Conservation (phyloP, 2,888 invertebrate species). For the Hemaris fuciformis region DNA sequence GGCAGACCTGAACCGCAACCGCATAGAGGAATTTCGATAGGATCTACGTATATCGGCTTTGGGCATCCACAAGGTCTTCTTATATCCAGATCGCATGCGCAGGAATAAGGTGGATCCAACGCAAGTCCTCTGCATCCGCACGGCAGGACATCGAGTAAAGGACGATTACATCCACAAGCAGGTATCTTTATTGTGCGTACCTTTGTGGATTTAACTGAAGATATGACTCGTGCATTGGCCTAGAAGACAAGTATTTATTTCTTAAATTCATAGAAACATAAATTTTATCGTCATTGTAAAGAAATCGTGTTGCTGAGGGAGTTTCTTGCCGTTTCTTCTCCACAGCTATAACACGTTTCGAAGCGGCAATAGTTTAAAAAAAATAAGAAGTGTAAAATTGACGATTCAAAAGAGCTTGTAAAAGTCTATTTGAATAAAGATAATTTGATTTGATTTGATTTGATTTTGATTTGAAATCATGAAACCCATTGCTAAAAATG, state of each 20-base stretch:
- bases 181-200: conserved; percentile 9
- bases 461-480: no score
- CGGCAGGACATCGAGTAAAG: conserved; percentile 17
- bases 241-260: neutral
- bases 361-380: no score
- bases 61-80: conserved; percentile 25
- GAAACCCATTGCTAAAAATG: no score
- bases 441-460: no score
- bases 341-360: no score
- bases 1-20: conserved; percentile 21
- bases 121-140: conserved; percentile 22
- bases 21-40: conserved; percentile 25
- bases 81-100: conserved; percentile 21
- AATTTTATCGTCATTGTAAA: neutral
- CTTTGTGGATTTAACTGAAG: conserved; percentile 12
- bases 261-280: neutral
- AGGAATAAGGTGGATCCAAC: conserved; percentile 18
- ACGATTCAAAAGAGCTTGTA: no score
- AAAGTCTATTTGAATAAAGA: no score
- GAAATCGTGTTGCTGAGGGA: no score
- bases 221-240: conserved; percentile 14
- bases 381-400: no score
- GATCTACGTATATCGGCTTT: conserved; percentile 19
- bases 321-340: no score
- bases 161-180: conserved; percentile 27